These are phyloP conservation scores for Lagocephalus sceleratus DNA, from an alignment of 2,797 vertebrate species.

Conservation along the genomic window DNA sequence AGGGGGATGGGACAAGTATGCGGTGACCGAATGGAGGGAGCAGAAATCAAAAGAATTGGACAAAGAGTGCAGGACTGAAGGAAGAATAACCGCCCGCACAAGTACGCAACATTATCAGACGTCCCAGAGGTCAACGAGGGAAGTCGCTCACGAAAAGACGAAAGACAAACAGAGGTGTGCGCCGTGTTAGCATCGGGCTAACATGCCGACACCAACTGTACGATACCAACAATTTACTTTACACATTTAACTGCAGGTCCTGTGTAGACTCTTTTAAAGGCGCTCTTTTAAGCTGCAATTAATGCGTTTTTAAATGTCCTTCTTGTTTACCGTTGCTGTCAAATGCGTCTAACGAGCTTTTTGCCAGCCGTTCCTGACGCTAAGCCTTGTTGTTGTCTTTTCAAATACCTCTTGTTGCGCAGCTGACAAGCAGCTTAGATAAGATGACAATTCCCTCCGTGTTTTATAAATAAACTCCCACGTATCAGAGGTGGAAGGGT, in stretches of 20 bases:
- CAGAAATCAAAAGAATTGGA: slow-evolving; percentile 9
- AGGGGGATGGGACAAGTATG: slow-evolving; percentile 4
- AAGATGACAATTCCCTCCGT: slow-evolving; percentile 77
- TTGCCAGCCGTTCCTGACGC: slow-evolving; percentile 64
- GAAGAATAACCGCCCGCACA: slow-evolving; percentile 3
- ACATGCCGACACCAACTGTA: too few species aligned
- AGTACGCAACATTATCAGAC: too few species aligned
- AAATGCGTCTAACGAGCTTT: slow-evolving; percentile 32
- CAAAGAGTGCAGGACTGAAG: slow-evolving; percentile 4
- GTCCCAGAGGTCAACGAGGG: too few species aligned
- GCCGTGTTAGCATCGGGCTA: too few species aligned
- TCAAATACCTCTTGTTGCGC: slow-evolving; percentile 74
- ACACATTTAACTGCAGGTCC: too few species aligned
- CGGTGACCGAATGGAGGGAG: not conserved
- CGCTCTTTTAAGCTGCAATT: not conserved
- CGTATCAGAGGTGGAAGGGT: slow-evolving; percentile 50
- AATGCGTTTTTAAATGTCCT: not conserved
- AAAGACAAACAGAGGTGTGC: too few species aligned
- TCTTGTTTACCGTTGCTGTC: slow-evolving; percentile 21
- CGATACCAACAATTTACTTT: too few species aligned
- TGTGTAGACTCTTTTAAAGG: not conserved
- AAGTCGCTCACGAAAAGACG: too few species aligned
- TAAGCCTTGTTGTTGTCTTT: slow-evolving; percentile 79
- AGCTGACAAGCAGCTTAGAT: slow-evolving; percentile 78
- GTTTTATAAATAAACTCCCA: slow-evolving; percentile 79